Evolutionary conservation across 2,797 vertebrate genomes (phyloP), one percentile per base, ranked within the genome.

Genomic region (Apogon hyalosoma): DNA sequence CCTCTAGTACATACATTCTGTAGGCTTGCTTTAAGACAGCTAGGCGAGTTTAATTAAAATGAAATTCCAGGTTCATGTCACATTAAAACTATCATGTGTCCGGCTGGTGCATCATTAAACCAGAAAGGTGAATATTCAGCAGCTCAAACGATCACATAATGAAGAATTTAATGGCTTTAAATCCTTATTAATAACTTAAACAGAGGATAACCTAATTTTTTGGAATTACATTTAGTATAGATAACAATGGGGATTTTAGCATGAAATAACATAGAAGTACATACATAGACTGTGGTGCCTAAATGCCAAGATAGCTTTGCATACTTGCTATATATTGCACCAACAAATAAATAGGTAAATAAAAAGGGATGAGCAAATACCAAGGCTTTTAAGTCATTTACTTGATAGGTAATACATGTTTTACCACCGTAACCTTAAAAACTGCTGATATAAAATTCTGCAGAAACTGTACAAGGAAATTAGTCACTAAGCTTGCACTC

Each of bases 91-190:
- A 69, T 64, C 53, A 19, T 48, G 11, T 46, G 21, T 11, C 24
- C 28, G 12, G 39, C 43, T 42, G 13, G 45, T 69, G 38, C 69
- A 43, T 63, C 56, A 53, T 11, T 18, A 43, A 63, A 36, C 16
- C 33, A 67, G 18, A 47, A 15, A 38, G 40, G 41, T 42, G 24
- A 36, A 46, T 47, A 42, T 41, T 7, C 42, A 39, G 39, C 19
- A 41, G 28, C 31, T 41, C 1, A 1, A 49, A 50, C 2, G 40
- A 2, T 15, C 33, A 36, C 9, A 36, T 10, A 36, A 10, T 36
- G 33, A 36, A 36, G 33, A 1, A 36, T 36, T 36, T 36, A 10
- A 36, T 36, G 2, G 9, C 1, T 36, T 36, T 8, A 36, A 36
- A 36, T 36, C 33, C 33, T 36, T 36, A 36, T 36, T 36, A 36